Base-by-base conservation (phyloP, 1,140 invertebrate genomes). In the Brachionus manjavacas region DNA sequence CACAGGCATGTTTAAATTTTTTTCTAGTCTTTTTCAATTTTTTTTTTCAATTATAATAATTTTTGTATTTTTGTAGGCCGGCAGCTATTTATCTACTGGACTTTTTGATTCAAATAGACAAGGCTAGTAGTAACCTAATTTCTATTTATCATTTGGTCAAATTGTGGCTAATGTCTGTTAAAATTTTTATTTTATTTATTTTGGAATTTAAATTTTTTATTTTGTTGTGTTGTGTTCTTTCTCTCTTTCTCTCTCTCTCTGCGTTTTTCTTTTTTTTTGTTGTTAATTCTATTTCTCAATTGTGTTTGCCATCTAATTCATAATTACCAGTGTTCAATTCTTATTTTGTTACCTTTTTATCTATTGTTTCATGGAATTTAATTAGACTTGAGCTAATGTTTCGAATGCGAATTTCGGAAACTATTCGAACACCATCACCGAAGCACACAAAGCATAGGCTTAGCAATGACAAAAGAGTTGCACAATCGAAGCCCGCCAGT, bases 31-130 rank as follows among this genome's bases (percentile, higher is more conserved):
- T 3, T 31, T 31, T 35, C 31, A 35, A 35, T 3, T 35, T 35
- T 35, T 35, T 35, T 35, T 60, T 60, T 60, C 52, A 60, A 60
- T 60, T 60, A 23, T 60, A 20, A 60, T 20, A 60, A 60, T 60
- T 9, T 23, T 20, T 60, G n/a, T 60, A 60, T 4, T 8, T 60
- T 60, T 60, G 3, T 7, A 20, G n/a, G 52, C 52, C 52, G 52
- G 52, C 52, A 60, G 52, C 52, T 60, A 60, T 60, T 60, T 60
- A 60, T 60, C 52, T 60, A 60, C 52, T 60, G 52, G 52, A 60
- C 52, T 60, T 60, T 60, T 60, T 35, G 31, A 60, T 60, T 60
- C 52, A 60, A 60, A 60, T 60, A 60, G 52, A 60, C 52, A 60
- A 25, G 52, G 52, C 52, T 60, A 60, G 52, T 60, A 60, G 52